phyloP scores from a whole-genome alignment of 2,888 invertebrate genomes.

The Noctua pronuba region DNA sequence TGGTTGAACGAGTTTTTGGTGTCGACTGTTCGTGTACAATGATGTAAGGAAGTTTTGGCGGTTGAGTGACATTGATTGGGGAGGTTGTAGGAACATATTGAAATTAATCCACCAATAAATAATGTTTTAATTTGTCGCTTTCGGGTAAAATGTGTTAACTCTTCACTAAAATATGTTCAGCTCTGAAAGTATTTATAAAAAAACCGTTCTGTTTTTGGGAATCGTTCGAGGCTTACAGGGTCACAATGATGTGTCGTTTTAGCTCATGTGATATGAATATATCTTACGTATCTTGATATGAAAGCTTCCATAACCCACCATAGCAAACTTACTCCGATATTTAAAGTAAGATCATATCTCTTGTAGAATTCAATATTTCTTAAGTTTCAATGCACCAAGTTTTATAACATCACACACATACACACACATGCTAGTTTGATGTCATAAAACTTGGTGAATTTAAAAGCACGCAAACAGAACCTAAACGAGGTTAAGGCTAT shows the following conservation, averaged over 20 bases:
- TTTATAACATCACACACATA: background rate
- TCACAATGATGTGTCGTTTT: background rate
- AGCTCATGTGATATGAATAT: too few species aligned
- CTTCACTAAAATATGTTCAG: background rate
- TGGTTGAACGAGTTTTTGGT: background rate
- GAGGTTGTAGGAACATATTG: background rate
- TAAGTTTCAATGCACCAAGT: background rate
- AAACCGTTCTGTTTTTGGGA: background rate
- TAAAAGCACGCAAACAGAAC: background rate
- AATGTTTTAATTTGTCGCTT: background rate
- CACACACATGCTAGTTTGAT: too few species aligned
- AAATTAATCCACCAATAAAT: background rate
- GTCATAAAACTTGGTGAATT: too few species aligned
- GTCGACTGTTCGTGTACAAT: background rate
- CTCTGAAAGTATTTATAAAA: background rate
- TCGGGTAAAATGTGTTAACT: background rate
- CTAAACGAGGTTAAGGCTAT: conserved; percentile 33
- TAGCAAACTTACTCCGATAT: background rate
- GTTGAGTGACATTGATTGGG: background rate
- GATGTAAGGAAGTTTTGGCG: background rate
- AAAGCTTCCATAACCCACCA: background rate
- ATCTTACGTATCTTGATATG: background rate
- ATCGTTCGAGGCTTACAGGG: too few species aligned
- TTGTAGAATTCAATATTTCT: background rate
- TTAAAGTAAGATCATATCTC: background rate